Base-by-base conservation (phyloP, 2,113 vertebrate species). In the Orientallactaga bullata region DNA sequence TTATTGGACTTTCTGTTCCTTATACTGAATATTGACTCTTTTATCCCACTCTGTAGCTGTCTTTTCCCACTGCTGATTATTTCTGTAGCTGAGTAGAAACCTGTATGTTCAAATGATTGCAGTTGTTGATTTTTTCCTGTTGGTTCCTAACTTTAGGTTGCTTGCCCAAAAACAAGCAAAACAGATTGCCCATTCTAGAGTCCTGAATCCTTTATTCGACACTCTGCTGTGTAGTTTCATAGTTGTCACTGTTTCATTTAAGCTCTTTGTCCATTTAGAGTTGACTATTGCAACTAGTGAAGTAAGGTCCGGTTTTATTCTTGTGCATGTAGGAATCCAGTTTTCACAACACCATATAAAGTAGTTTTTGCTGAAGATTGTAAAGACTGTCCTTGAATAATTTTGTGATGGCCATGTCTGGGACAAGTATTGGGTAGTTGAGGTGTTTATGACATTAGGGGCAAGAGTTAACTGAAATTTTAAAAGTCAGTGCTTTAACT, bases 391-490 rank as follows among this genome's bases (percentile, higher is more conserved):
- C 7, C 26, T 42, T 73, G 55, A 18, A 39, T 77, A 23, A 58
- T 89, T 91, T 92, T 78, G 35, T 61, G 11, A 82, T 85, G 26
- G 47, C n/a, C 32, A 20, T 15, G 2, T 17, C 7, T 47, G 65
- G 23, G 26, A 30, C 80, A 11, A 30, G 71, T 35, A 30, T 58
- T 94, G 13, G 1, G 47, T 68, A 26, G 5, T 69, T 7, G 28
- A 83, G 26, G 66, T 37, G 55, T 71, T 78, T 12, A 76, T 85
- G 60, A 55, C 37, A 74, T 74, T 51, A 71, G 51, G 58, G 58
- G 26, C 85, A 86, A 94, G 90, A n/a, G 39, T 89, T 30, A 89
- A 30, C n/a, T 80, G 28, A 80, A 79, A 90, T 88, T 80, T 51
- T 90, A 3, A 1, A 58, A 63, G 55, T 5, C 24, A 10, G 3